These are phyloP conservation scores for Peromyscus maniculatus DNA, from an alignment of 2,113 vertebrate species.

Conservation along the genomic window DNA sequence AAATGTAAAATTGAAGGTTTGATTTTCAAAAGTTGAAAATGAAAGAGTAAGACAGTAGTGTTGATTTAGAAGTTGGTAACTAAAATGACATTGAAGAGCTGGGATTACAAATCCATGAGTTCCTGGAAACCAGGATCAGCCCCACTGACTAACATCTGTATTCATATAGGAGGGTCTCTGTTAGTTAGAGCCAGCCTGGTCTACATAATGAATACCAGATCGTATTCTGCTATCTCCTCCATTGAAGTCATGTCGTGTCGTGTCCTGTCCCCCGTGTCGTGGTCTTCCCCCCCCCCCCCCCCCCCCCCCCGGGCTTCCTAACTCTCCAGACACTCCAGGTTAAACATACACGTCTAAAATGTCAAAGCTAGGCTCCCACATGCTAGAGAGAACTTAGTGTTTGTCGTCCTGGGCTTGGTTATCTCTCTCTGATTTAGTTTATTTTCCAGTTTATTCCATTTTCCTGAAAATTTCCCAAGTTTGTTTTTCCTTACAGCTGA, in stretches of 20 bases:
- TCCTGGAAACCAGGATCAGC: neutral
- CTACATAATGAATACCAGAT: neutral
- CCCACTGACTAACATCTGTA: neutral
- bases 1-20: slow-evolving; percentile 15
- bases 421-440: neutral
- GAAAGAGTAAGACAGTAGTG: neutral
- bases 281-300: too few species aligned
- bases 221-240: neutral
- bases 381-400: neutral
- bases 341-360: neutral
- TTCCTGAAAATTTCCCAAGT: neutral
- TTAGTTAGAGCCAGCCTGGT: neutral
- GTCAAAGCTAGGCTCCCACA: neutral
- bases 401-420: neutral
- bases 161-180: neutral
- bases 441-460: neutral
- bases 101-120: neutral
- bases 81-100: neutral
- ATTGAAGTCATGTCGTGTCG: neutral
- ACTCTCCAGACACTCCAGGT: neutral
- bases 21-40: slow-evolving; percentile 49
- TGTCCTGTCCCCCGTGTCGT: too few species aligned
- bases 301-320: too few species aligned
- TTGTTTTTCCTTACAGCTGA: neutral
- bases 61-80: slow-evolving; percentile 45